Base-by-base conservation (phyloP, 2,888 invertebrate genomes). In the Nipponacmea schrenckii region DNA sequence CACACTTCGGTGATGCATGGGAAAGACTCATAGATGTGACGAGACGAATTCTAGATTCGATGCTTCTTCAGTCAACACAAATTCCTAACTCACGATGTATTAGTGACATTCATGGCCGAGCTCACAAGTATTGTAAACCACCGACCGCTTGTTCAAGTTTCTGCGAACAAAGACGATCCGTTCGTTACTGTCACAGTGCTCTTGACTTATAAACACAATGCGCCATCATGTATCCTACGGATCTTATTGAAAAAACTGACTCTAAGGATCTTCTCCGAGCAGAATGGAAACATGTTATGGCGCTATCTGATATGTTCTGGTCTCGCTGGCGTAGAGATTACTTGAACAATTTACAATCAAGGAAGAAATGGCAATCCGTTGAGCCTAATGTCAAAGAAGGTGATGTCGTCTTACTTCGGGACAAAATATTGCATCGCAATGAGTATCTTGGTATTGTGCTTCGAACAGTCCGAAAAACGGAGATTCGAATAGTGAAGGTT, bases 1-100 rank as follows among this genome's bases (percentile, higher is more conserved):
- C 72, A 1, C 70, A 74, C 45, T 70, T 76, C 62, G 75, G 74
- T 17, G 76, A 72, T 0, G 63, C 48, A 12, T 76, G 76, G 74
- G 76, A 76, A 31, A 20, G 75, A 3, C 73, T 77, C 68, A 77
- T 77, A 56, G 72, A 73, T 24, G 66, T 72, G 14, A 64, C 48
- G 1, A 67, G 77, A 56, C 45, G 73, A 12, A 73, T 75, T 17
- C 48, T 75, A 48, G 74, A 77, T 27, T 64, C 72, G 2, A 62
- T 71, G 7, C 39, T 76, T 45, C 20, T 39, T 2, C 64, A 73
- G 15, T 39, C 8, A 20, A 31, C 62, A 27, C n/a, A 66, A 70
- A 20, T 65, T 24, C 44, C 56, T 76, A 24, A 74, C 76, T 1
- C 72, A 72, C 17, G 74, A 72, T 27, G 72, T 72, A 1, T 48